Base-by-base conservation (phyloP, 1,140 invertebrate genomes). In the Epicauta chinensis region DNA sequence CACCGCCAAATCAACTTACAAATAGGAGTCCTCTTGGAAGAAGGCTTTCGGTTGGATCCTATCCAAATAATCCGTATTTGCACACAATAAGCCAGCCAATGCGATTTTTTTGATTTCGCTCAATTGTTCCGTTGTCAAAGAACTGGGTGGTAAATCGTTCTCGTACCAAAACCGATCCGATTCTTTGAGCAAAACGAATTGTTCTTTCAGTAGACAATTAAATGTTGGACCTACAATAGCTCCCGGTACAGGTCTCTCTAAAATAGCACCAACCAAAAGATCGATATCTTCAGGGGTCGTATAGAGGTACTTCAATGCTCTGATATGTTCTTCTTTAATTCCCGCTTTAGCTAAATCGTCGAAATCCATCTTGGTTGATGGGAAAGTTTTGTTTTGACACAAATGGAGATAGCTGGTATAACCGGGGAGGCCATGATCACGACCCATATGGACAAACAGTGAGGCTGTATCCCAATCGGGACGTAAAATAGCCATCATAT, bases 91-190 rank as follows among this genome's bases (percentile, higher is more conserved):
- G 9, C 88, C 82, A 1, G 90, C 83, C 1, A 97, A 70, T 0
- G 84, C 84, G 0, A 86, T 81, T 68, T 91, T 91, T 51, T 89
- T 80, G 32, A 98, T 84, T 57, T 95, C 90, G 39, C 81, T 77
- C 1, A 99, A 73, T 71, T 99, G 96, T 40, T 84, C 83, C 47
- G 79, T 62, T 5, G 77, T 84, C 53, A 96, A 81, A 5, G 90
- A 84, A 1, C 91, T 91, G 0, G 92, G 92, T 0, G 91, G 90
- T 17, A 95, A 79, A 65, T 96, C 93, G 65, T 96, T 96, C 71
- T 97, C 93, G 61, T 94, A 97, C 91, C 93, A 97, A 64, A 93
- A 97, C 48, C 93, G 78, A 73, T 94, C 91, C 30, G 88, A 87
- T 60, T 85, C 81, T 54, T 89, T 82, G 1, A 91, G 69, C 41